Conservation (phyloP, 2,797 vertebrate genomes). For the Lithobates pipiens region DNA sequence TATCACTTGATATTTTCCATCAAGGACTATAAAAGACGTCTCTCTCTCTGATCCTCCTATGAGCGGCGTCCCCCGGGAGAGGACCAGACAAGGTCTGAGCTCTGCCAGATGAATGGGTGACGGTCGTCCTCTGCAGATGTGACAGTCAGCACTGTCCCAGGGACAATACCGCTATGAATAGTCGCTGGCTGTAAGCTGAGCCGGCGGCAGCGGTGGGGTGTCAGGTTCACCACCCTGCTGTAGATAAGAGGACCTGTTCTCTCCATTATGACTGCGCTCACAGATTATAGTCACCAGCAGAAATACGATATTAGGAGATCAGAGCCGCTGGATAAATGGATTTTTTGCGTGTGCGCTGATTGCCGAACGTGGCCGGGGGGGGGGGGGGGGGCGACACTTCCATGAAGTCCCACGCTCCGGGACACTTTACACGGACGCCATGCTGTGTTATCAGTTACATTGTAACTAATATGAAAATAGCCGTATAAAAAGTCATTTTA, state of each 20-base stretch:
- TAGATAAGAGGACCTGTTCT: conserved; percentile 31
- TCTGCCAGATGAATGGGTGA: conserved; percentile 4
- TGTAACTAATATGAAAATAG: no score
- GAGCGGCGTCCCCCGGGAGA: neutral
- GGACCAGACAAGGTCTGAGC: conserved; percentile 10
- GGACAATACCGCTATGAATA: conserved; percentile 34
- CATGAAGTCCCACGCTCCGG: no score
- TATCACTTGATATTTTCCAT: no score
- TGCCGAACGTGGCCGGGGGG: no score
- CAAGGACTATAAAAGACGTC: neutral
- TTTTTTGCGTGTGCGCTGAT: no score
- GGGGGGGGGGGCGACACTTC: no score
- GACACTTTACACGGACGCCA: no score
- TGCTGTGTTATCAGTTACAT: no score
- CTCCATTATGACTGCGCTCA: neutral
- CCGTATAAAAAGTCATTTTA: no score
- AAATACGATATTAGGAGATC: neutral
- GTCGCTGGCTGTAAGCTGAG: conserved; percentile 21
- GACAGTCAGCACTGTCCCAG: conserved; percentile 46
- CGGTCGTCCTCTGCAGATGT: conserved; percentile 8
- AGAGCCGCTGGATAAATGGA: no score
- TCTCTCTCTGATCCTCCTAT: no score
- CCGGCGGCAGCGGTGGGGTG: neutral
- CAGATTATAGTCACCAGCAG: neutral
- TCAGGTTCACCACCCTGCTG: neutral